Evolutionary conservation across 2,797 vertebrate species (phyloP).

Genomic region (Spondyliosoma cantharus): DNA sequence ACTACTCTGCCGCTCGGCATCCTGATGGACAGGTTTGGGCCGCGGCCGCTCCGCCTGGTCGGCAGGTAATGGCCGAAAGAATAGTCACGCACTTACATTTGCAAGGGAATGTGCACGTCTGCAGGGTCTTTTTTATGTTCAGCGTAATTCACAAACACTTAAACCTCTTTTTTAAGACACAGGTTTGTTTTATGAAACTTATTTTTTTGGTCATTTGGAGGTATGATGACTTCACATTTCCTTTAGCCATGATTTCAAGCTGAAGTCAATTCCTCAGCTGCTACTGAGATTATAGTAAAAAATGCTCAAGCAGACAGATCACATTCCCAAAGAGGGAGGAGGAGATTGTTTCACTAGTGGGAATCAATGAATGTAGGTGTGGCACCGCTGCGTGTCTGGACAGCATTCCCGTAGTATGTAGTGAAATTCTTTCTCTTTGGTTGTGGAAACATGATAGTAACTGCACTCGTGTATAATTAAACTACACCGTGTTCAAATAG

Average conservation of each 20-base stretch:
- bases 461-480: not conserved
- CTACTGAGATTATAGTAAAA: not conserved
- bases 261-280: not conserved
- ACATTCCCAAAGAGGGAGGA: conserved; percentile 55
- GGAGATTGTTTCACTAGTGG: not conserved
- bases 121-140: not conserved
- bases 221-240: not conserved
- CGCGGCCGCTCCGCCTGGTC: conserved; percentile 88
- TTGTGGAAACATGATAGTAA: conserved; percentile 1
- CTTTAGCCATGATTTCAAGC: not conserved
- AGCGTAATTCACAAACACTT: not conserved
- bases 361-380: conserved; percentile 18
- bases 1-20: conserved; percentile 89
- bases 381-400: not conserved
- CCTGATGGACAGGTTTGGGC: conserved; percentile 88
- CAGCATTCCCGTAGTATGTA: not conserved
- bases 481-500: no score
- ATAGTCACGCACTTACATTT: not conserved
- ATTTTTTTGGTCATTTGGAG: not conserved
- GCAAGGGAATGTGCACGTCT: not conserved
- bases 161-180: not conserved
- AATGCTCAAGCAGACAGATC: conserved; percentile 9
- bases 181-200: not conserved
- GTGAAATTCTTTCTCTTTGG: not conserved
- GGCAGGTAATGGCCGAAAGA: conserved; percentile 86